Base-by-base conservation (phyloP, 92 coral and sea anemone genomes). In the Galaxea fascicularis region DNA sequence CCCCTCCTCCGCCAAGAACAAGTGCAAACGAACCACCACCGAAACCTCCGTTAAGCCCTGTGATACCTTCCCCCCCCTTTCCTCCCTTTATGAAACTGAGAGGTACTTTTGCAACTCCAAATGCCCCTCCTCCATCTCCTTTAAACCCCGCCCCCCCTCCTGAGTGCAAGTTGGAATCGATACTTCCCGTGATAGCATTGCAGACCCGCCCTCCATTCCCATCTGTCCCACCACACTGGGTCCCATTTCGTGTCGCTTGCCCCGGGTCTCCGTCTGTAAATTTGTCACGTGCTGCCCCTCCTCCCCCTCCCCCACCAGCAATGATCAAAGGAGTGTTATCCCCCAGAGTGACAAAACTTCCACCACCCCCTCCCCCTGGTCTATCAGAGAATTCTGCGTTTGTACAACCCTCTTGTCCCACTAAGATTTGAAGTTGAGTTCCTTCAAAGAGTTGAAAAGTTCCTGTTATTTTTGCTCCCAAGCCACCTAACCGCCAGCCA, bases 281-380 rank as follows among this genome's bases (percentile, higher is more conserved):
- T 14, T 68, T 64, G 5, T 26, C n/a, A 10, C 28, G 0, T 16
- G 59, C 27, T 56, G 71, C 11, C 0, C 95, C 97, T 16, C 98
- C 98, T 5, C 98, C 98, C 24, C 98, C 98, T 11, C 98, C 98
- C 59, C 98, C 98, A 12, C 98, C 98, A 14, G 98, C 95, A 85
- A 94, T 83, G 14, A 94, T 56, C 31, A 95, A 78, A 27, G 95
- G 93, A 20, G 72, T 56, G 57, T 73, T 46, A 75, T 86, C 69
- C 28, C 4, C 25, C 20, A 84, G 70, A 35, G 93, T 74, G 4
- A 95, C 95, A 86, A 92, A 94, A 4, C 85, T 86, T 13, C 98
- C 98, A 10, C 98, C 98, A 31, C 98, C 98, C 46, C 98, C 98
- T 35, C 98, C 98, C 78, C 98, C 98, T 3, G 93, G 87, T 20